Percentiles rank a stretch among this genome's conserved stretches.
Evolutionary conservation across 2,113 vertebrate genomes (phyloP).

Genomic region (Gracilinanus agilis): DNA sequence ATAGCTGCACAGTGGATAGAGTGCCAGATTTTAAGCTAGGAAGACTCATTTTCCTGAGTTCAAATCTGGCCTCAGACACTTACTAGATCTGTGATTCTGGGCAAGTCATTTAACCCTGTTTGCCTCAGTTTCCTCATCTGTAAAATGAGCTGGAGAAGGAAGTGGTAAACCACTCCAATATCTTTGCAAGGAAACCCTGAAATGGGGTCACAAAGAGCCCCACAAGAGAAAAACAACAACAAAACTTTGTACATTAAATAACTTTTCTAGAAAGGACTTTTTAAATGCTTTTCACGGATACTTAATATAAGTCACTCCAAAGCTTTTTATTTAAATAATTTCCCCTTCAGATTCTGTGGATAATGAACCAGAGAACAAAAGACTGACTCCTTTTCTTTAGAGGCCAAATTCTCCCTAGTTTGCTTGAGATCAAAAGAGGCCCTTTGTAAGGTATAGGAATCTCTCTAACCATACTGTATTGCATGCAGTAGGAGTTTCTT

Average conservation of each 20-base stretch:
- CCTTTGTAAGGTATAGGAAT: background rate
- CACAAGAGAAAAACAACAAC: background rate
- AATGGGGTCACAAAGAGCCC: background rate
- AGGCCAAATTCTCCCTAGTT: background rate
- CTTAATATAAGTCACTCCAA: background rate
- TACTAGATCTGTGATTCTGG: background rate
- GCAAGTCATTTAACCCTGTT: background rate
- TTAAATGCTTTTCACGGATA: background rate
- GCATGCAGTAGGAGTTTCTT: background rate
- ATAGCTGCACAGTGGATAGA: background rate
- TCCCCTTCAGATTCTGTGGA: background rate
- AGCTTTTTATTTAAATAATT: background rate
- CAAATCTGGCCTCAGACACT: background rate
- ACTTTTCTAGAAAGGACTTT: background rate
- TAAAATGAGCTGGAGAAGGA: background rate
- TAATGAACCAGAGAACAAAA: background rate
- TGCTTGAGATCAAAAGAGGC: background rate
- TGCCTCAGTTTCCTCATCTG: background rate
- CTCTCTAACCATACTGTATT: background rate
- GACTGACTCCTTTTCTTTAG: background rate
- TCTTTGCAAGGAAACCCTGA: background rate
- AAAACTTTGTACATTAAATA: background rate
- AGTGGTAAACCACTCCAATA: background rate
- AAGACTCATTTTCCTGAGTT: background rate
- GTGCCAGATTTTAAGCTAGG: background rate